Percentiles rank a stretch among this genome's conserved stretches.
Conservation (phyloP, 1,140 invertebrate genomes). For the Leptinotarsa defecta region DNA sequence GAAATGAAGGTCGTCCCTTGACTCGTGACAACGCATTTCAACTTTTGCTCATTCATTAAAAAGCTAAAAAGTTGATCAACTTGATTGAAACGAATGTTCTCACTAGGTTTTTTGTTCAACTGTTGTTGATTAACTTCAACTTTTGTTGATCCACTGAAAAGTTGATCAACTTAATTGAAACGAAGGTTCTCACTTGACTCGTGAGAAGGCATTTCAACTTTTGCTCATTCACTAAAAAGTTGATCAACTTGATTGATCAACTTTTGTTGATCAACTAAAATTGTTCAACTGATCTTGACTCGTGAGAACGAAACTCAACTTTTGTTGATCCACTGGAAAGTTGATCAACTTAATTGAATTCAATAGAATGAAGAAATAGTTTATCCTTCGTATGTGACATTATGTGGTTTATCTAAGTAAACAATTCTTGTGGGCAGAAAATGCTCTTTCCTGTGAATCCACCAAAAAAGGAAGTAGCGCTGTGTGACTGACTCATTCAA, state of each 20-base stretch:
- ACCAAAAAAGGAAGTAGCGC: too few relatives aligned
- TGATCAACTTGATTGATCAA: neutral
- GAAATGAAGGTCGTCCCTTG: neutral
- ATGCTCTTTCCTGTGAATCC: too few relatives aligned
- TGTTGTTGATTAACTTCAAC: neutral
- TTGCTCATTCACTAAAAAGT: too few relatives aligned
- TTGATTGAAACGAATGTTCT: neutral
- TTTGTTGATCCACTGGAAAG: too few relatives aligned
- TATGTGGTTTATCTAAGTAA: too few relatives aligned
- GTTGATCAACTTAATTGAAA: too few relatives aligned
- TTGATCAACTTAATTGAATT: too few relatives aligned
- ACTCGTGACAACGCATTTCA: neutral
- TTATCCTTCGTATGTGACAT: too few relatives aligned
- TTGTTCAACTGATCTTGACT: neutral
- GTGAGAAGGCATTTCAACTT: neutral
- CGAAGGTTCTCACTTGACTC: neutral
- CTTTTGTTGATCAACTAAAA: neutral
- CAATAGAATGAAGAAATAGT: neutral
- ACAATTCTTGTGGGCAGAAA: too few relatives aligned
- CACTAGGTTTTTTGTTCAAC: neutral
- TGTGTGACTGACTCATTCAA: too few relatives aligned
- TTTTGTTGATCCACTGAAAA: neutral
- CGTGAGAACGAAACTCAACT: neutral
- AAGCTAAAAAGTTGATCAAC: neutral
- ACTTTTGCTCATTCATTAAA: too few relatives aligned